Conservation (phyloP, 2,888 invertebrate species). For the Morinoia aosen region DNA sequence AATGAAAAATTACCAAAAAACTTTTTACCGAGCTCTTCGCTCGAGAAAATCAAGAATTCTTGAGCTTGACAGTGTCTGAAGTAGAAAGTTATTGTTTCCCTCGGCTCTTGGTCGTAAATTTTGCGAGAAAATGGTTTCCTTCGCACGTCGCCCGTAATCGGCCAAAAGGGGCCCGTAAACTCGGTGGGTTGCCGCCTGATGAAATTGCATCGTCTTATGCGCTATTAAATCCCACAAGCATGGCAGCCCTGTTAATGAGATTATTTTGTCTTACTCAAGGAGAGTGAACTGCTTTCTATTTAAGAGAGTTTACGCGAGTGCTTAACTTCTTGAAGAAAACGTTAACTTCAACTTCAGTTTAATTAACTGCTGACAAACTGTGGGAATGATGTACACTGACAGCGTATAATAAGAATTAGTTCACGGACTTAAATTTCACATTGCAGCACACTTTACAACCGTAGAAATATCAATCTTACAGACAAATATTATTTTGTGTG, state of each 20-base stretch:
- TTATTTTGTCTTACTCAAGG: background rate
- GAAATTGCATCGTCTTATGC: slow-evolving; percentile 29
- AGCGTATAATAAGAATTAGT: too few species aligned
- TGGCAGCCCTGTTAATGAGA: background rate
- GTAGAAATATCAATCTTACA: too few species aligned
- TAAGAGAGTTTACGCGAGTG: background rate
- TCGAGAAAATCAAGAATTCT: slow-evolving; percentile 1
- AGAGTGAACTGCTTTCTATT: background rate
- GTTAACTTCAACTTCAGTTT: background rate
- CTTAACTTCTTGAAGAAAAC: background rate
- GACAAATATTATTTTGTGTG: too few species aligned
- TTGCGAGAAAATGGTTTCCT: background rate
- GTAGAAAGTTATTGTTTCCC: slow-evolving; percentile 26
- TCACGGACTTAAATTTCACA: too few species aligned
- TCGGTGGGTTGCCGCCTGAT: background rate
- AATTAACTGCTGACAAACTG: background rate
- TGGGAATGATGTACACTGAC: background rate
- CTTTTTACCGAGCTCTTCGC: background rate
- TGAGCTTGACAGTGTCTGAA: background rate
- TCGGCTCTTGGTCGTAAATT: background rate
- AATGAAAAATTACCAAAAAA: background rate
- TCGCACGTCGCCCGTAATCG: slow-evolving; percentile 26
- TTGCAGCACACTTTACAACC: too few species aligned
- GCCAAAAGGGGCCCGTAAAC: slow-evolving; percentile 30
- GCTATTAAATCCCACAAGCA: background rate